A percentile compares a stretch with the other conserved stretches of the same genome.
Evolutionary conservation across 2,888 invertebrate species (phyloP).

Genomic region (Lacanobia wlatinum): DNA sequence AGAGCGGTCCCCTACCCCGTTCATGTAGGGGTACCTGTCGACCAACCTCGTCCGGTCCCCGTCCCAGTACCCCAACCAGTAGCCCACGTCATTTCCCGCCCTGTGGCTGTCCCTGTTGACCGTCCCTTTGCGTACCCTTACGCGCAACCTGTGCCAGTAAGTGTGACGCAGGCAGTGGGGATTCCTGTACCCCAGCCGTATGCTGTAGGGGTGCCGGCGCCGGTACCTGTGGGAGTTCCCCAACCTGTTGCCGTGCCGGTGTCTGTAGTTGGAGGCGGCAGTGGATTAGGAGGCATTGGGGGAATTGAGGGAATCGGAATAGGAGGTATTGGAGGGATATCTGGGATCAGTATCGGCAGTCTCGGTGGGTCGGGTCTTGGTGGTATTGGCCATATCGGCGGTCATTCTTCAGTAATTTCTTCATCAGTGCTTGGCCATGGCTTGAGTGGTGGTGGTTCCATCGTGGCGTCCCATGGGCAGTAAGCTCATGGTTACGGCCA

Average conservation of each 20-base stretch:
- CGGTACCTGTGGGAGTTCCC: slow-evolving; percentile 82
- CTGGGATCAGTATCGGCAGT: slow-evolving; percentile 18
- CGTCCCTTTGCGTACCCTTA: slow-evolving; percentile 90
- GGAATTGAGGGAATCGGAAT: slow-evolving; percentile 30
- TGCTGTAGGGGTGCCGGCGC: slow-evolving; percentile 83
- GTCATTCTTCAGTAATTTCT: slow-evolving; percentile 42
- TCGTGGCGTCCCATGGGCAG: slow-evolving; percentile 65
- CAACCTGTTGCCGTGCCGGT: slow-evolving; percentile 78
- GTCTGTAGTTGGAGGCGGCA: slow-evolving; percentile 55
- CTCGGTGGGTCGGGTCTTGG: slow-evolving; percentile 13
- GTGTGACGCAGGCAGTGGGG: slow-evolving; percentile 88
- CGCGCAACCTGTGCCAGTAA: slow-evolving; percentile 89
- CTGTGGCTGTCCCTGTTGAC: slow-evolving; percentile 87
- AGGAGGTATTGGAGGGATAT: slow-evolving; percentile 12
- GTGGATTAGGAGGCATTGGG: slow-evolving; percentile 40
- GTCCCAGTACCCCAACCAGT: slow-evolving; percentile 88
- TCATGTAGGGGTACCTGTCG: slow-evolving; percentile 87
- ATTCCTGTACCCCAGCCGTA: slow-evolving; percentile 90
- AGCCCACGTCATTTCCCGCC: slow-evolving; percentile 85
- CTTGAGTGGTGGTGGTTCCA: slow-evolving; percentile 35
- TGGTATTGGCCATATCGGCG: slow-evolving; percentile 25
- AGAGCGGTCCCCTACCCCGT: slow-evolving; percentile 88
- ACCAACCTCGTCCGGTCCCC: slow-evolving; percentile 85
- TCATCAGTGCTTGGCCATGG: slow-evolving; percentile 30
- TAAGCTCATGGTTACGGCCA: slow-evolving; percentile 68